A percentile compares a stretch with the other conserved stretches of the same genome.
Evolutionary conservation across 1,140 invertebrate species (phyloP).

Genomic region (Parasteatoda tepidariorum): DNA sequence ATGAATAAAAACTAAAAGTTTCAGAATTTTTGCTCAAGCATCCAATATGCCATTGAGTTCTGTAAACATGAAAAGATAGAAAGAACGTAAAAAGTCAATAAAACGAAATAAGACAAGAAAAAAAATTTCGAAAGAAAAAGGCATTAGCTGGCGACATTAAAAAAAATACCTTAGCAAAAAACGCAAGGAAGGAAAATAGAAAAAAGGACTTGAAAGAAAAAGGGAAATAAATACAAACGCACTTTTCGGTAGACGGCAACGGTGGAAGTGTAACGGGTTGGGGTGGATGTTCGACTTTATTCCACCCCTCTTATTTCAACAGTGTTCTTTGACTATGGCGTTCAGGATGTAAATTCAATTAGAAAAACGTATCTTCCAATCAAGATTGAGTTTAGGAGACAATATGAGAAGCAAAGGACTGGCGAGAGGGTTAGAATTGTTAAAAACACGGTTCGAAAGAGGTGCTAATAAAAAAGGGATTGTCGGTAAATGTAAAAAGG

Average conservation of each 20-base stretch:
- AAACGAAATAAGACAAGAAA: not conserved
- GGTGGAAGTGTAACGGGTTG: not conserved
- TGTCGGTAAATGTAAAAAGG: slow-evolving; percentile 25
- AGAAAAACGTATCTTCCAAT: slow-evolving; percentile 40
- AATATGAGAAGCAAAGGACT: not conserved
- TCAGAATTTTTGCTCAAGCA: too few relatives aligned
- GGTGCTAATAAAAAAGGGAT: slow-evolving; percentile 26
- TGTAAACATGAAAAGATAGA: not conserved
- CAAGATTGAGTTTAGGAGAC: slow-evolving; percentile 25
- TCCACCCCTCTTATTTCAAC: not conserved
- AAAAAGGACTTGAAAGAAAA: not conserved
- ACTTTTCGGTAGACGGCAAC: not conserved
- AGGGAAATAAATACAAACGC: slow-evolving; percentile 39
- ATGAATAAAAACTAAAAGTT: too few relatives aligned
- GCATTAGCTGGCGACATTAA: not conserved
- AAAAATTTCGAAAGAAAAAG: not conserved
- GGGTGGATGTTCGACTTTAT: not conserved
- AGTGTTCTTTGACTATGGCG: slow-evolving; percentile 32
- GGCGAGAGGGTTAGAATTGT: not conserved
- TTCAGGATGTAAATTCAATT: slow-evolving; percentile 47
- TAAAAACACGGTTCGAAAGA: not conserved
- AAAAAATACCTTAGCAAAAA: not conserved
- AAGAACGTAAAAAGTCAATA: not conserved
- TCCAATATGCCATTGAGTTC: too few relatives aligned
- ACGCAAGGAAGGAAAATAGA: not conserved